Conservation (phyloP, 2,113 vertebrate species). For the Okapia johnstoni region DNA sequence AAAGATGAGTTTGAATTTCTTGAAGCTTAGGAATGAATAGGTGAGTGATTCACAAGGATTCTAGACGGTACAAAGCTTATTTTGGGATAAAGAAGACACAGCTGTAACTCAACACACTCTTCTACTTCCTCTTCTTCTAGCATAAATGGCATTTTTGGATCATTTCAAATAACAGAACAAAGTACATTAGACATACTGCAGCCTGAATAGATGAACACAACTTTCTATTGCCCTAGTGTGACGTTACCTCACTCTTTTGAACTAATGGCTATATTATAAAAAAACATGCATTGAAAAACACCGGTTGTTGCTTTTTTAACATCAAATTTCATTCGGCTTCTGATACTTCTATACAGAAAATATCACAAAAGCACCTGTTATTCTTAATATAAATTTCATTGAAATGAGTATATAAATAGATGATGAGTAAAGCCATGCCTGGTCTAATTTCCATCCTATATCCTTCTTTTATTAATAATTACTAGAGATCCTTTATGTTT, state of each 20-base stretch:
- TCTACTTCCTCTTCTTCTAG: background rate
- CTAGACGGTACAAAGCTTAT: background rate
- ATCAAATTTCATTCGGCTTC: background rate
- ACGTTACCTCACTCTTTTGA: background rate
- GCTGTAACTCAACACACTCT: fast-evolving
- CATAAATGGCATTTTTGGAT: background rate
- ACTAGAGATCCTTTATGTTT: background rate
- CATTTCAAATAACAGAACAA: background rate
- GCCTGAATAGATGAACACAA: background rate
- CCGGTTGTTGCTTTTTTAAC: background rate
- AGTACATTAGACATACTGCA: background rate
- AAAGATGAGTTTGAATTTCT: background rate
- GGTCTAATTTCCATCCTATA: background rate
- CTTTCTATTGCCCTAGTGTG: background rate
- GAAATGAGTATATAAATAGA: background rate
- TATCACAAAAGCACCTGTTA: background rate
- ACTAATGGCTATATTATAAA: background rate
- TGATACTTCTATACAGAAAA: background rate
- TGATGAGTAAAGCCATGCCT: background rate
- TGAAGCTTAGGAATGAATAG: background rate
- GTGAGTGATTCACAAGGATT: background rate
- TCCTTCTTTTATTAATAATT: background rate
- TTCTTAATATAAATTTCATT: background rate
- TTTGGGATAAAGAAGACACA: background rate
- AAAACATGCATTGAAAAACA: background rate